Evolutionary conservation across 2,888 invertebrate species (phyloP), one percentile per base, ranked within the genome.

Genomic region (Cactoblastis cactorum): DNA sequence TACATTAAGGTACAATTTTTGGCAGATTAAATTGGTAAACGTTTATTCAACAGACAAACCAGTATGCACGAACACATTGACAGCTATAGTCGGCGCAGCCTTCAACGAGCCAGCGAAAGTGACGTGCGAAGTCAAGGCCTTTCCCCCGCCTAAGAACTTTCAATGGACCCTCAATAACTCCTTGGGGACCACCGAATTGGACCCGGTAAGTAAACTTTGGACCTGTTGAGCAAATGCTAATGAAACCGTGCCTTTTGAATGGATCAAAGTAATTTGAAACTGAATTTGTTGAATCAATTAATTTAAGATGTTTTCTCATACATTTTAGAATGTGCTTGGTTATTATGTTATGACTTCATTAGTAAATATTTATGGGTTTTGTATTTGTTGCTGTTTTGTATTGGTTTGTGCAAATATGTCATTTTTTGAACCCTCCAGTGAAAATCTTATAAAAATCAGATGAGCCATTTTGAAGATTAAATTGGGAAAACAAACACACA

Each of bases 111-210:
- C 94, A 50, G 95, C 95, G 0, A 93, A 93, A 73, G 93, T 97
- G 52, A 86, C 93, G 45, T 97, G 97, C 76, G 94, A 95, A 79
- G 96, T 97, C 41, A 96, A 96, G 70, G 94, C 96, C 17, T 96
- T 94, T 78, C 96, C 97, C 12, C 92, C 93, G 0, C 96, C 95
- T 1, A 94, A 94, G 69, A 94, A 92, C 69, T 97, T 96, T 81
- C 94, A 94, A 66, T 97, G 97, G 97, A 93, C 94, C 22, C 95
- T 97, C 77, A 97, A 97, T 88, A 97, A 96, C 83, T 95, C 96
- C 34, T 93, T 95, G 59, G 95, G 96, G 74, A 93, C 93, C 62
- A 91, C 93, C 56, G 95, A 96, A 69, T 93, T 96, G 45, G 86
- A 87, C 43, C 50, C 80, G 56, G 89, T 88, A 63, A 76, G 80